Base-by-base conservation (phyloP, 2,888 invertebrate species). In the Synanthedon tipuliformis region DNA sequence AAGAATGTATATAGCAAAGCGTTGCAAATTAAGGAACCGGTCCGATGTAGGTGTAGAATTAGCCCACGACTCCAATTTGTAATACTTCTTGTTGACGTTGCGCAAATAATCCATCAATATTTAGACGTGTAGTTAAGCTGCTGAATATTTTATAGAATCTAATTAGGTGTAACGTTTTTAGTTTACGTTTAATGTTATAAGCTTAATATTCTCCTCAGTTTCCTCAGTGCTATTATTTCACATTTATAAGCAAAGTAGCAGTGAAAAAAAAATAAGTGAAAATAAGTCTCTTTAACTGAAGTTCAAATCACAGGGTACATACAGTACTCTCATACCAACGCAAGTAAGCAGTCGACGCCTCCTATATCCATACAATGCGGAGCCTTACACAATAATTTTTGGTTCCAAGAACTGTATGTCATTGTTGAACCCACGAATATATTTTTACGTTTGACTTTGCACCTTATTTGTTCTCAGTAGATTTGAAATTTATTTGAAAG, bases 21-120 rank as follows among this genome's bases (percentile, higher is more conserved):
- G 61, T 69, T 78, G 73, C 68, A 61, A 73, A n/a, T n/a, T n/a
- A n/a, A 72, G 68, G 57, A 71, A 74, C 73, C 68, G 65, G 71
- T 70, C 60, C n/a, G n/a, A 45, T 45, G 45, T 45, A n/a, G 7
- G 45, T 13, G 45, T 45, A 45, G 45, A 45, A 13, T 45, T 45
- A 45, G 45, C 45, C 45, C 45, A 45, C 45, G n/a, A 45, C 45
- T 45, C 7, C 45, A 13, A 45, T 45, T 45, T 45, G 15, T 45
- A 45, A 45, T 23, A 34, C 34, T 13, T 45, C 15, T 45, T 3
- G 15, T n/a, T 5, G 18, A 34, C 45, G n/a, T 48, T 40, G 45
- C 45, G 34, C 34, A 34, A 45, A 45, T 15, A 12, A 45, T 45
- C 45, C 45, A 45, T 45, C 13, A 45, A 45, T 45, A 8, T 45